These are phyloP conservation scores for Pristis pectinata DNA, from an alignment of 2,797 vertebrate species.

Conservation along the genomic window DNA sequence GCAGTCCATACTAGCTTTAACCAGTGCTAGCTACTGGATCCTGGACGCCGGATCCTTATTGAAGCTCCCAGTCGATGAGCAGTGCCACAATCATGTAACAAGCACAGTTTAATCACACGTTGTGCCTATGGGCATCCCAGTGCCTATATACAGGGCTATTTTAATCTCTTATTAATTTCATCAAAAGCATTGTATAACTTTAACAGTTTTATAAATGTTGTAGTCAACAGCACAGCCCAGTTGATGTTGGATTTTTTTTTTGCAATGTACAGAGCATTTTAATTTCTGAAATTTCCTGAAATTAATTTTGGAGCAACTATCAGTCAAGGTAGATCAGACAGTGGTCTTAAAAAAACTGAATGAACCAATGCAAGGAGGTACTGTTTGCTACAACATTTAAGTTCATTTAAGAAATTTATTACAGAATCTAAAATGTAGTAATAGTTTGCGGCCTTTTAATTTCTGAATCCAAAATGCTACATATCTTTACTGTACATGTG, in stretches of 20 bases:
- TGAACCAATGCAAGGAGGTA: too few relatives aligned
- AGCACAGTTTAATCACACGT: too few relatives aligned
- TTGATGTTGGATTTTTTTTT: too few relatives aligned
- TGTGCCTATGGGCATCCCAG: too few relatives aligned
- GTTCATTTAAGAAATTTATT: background rate
- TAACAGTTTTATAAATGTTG: background rate
- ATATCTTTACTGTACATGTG: too few relatives aligned
- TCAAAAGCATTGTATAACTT: background rate
- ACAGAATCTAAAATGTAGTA: background rate
- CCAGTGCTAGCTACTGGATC: too few relatives aligned
- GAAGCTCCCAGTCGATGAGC: too few relatives aligned
- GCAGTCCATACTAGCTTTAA: too few relatives aligned
- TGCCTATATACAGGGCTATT: background rate
- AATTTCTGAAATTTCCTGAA: background rate
- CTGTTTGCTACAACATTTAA: background rate
- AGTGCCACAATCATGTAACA: too few relatives aligned
- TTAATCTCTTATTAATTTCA: constrained; percentile 10
- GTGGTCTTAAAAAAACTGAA: background rate
- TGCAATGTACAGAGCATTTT: too few relatives aligned
- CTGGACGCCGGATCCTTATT: too few relatives aligned
- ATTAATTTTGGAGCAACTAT: background rate
- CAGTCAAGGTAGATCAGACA: background rate
- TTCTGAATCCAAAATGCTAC: background rate
- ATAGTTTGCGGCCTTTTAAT: background rate
- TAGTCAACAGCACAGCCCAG: too few relatives aligned